Evolutionary conservation across 2,888 invertebrate genomes (phyloP), one percentile per base, ranked within the genome.

Genomic region (Ametastegia equiseti): DNA sequence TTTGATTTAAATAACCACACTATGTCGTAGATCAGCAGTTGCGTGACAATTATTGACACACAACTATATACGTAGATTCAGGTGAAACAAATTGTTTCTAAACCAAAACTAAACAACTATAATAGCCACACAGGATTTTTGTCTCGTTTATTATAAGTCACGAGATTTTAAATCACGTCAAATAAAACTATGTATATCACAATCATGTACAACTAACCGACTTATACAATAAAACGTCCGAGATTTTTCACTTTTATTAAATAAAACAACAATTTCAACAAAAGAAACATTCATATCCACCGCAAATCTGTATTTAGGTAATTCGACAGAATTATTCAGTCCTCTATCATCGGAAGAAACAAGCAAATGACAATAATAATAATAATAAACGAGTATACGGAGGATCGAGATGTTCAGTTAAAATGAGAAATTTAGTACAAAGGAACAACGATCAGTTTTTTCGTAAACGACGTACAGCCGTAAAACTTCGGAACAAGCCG

Each of bases 241-340:
- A 87, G 85, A 87, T 80, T 86, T 87, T 84, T 89, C 90, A 88
- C 91, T 87, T 82, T 85, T 84, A 27, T 50, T 27, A 77, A 84
- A 83, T 57, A 83, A 82, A 81, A 85, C 83, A 82, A 85, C 81
- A 54, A 7, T 54, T 23, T 19, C 15, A 80, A 83, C 80, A 82
- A 86, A 87, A 86, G 86, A 84, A 87, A 83, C 87, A 83, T 85
- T 89, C 90, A 90, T 88, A 89, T 23, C 86, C 87, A 87, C 80
- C 42, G 30, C 36, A 19, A 27, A 13, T 19, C n/a, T 71, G n/a
- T n/a, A n/a, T n/a, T n/a, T n/a, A n/a, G n/a, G n/a, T n/a, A n/a
- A n/a, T n/a, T n/a, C n/a, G n/a, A n/a, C 67, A 36, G 13, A 27
- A 33, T 57, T 57, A 4, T 13, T 4, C 9, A 6, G 42, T 42